Percentiles rank a stretch among this genome's conserved stretches.
These are phyloP conservation scores for Brachyistius frenatus DNA, from an alignment of 2,113 vertebrate species.

Conservation along the genomic window DNA sequence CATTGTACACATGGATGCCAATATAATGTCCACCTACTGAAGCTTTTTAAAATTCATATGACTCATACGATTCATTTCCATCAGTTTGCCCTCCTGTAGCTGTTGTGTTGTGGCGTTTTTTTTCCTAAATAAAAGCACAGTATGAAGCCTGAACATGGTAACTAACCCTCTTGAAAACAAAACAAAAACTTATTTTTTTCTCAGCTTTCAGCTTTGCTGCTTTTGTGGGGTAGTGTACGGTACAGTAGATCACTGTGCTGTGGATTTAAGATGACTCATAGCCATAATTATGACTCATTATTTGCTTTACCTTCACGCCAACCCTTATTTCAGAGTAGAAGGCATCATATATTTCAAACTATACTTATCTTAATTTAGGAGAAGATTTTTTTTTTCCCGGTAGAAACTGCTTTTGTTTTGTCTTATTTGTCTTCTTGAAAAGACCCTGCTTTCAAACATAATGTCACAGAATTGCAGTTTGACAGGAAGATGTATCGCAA, in stretches of 20 bases:
- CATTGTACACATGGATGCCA: background rate
- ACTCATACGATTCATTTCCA: background rate
- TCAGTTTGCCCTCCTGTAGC: no score
- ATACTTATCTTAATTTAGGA: background rate
- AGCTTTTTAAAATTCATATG: background rate
- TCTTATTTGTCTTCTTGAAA: constrained; percentile 9
- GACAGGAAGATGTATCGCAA: background rate
- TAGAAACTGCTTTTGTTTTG: background rate
- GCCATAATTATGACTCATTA: no score
- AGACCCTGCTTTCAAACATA: background rate
- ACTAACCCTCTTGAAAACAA: background rate
- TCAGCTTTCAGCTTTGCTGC: no score
- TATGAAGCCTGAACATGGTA: no score
- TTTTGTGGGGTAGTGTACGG: no score
- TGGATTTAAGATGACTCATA: no score
- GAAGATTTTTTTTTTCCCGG: background rate
- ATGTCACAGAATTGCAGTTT: background rate
- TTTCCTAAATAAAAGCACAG: no score
- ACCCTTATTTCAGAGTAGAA: background rate
- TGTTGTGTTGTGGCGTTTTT: no score
- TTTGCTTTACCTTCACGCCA: background rate
- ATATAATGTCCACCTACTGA: background rate
- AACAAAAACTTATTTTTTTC: background rate
- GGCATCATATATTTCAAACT: background rate
- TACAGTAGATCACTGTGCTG: no score